Evolutionary conservation across 2,888 invertebrate genomes (phyloP), one percentile per base, ranked within the genome.

Genomic region (Acrobeloides nanus): DNA sequence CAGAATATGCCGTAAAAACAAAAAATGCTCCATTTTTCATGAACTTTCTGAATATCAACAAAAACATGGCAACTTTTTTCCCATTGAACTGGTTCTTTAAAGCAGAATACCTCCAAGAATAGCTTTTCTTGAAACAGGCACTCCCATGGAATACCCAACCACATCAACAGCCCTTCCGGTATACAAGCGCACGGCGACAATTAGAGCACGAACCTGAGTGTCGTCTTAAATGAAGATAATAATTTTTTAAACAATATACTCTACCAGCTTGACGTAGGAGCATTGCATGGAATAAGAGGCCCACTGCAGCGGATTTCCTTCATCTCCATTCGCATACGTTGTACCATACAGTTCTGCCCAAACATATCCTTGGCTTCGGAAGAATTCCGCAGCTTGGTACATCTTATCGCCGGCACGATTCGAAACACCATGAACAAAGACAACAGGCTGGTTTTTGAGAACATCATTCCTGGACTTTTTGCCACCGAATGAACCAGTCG

Each of bases 221-320:
- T 8, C 17, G 18, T 33, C 12, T 20, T 20, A 45, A 20, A 24
- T 18, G 18, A 34, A 8, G 20, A 17, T 4, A n/a, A 21, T 15
- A 32, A 18, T 25, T 8, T 1, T 27, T 15, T 21, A n/a, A 15
- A 3, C 4, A 46, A 23, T n/a, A n/a, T n/a, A n/a, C 17, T 21
- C 27, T 29, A 55, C 64, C 25, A 47, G 35, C 31, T 63, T 59
- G 5, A 59, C 62, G 17, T 66, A 71, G 29, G 62, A 62, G 48
- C 71, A 72, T 38, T 62, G 57, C 71, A 72, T 72, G 27, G 64
- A 59, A 46, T 72, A 70, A 47, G 66, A 62, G 12, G 62, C 56
- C 70, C 68, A 71, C 45, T 68, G 68, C 32, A 71, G 52, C 6
- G 71, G 68, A 48, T 71, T 70, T 10, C 71, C 71, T 40, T 70